Evolutionary conservation across 2,797 vertebrate species (phyloP).

Genomic region (Liparis tanakae): DNA sequence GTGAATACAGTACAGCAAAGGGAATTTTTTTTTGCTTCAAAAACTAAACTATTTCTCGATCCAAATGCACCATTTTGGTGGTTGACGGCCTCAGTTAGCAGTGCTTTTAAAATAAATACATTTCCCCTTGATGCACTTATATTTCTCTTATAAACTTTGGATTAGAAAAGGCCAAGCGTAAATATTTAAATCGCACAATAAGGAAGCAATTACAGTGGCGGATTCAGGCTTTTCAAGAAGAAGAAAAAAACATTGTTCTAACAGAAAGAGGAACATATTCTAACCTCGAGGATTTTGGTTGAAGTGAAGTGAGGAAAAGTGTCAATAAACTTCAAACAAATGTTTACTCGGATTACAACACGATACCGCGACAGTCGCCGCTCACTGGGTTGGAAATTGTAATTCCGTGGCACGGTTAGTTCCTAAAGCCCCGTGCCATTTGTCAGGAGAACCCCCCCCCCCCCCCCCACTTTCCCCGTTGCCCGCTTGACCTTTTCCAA

Average conservation of each 20-base stretch:
- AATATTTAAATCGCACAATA: constrained; percentile 77
- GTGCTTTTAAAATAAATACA: constrained; percentile 78
- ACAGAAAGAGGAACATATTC: constrained; percentile 65
- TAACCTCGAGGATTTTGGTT: constrained; percentile 56
- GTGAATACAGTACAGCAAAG: constrained; percentile 74
- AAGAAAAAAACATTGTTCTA: constrained; percentile 62
- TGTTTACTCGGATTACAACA: constrained; percentile 73
- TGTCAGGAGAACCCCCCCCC: constrained; percentile 58
- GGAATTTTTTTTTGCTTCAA: constrained; percentile 64
- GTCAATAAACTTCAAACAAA: constrained; percentile 79
- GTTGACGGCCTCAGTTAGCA: constrained; percentile 62
- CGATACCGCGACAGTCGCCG: constrained; percentile 34
- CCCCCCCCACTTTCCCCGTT: constrained; percentile 42
- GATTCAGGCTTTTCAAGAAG: constrained; percentile 59
- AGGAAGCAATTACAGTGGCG: constrained; percentile 75
- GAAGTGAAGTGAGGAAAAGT: constrained; percentile 72
- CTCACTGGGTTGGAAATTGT: constrained; percentile 76
- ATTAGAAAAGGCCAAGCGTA: constrained; percentile 70
- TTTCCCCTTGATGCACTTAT: constrained; percentile 71
- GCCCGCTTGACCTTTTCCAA: constrained; percentile 74
- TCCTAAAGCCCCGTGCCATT: constrained; percentile 59
- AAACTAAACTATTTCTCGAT: constrained; percentile 74
- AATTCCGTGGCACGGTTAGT: constrained; percentile 77
- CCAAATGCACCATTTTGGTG: constrained; percentile 76
- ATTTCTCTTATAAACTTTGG: constrained; percentile 72